Evolutionary conservation across 2,888 invertebrate genomes (phyloP).

Genomic region (Rugalucina vietnamica): DNA sequence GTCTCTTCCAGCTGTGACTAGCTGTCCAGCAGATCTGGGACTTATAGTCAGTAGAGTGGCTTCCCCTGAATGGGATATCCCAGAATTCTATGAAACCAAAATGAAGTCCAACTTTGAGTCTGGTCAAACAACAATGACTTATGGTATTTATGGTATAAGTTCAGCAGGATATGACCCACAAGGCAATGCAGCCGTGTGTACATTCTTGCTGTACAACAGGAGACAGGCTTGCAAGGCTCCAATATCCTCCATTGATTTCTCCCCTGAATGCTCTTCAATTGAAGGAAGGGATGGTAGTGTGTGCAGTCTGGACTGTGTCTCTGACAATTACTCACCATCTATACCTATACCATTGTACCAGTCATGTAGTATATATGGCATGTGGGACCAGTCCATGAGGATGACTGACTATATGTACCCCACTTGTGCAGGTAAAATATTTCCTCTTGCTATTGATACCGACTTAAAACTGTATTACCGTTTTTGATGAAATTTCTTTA

Average conservation of each 20-base stretch:
- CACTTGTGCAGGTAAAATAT: constrained; percentile 47
- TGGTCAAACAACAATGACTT: constrained; percentile 58
- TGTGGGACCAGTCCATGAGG: constrained; percentile 54
- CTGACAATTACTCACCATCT: constrained; percentile 10
- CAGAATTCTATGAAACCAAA: constrained; percentile 41
- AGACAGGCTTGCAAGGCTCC: constrained; percentile 27
- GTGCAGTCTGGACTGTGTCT: constrained; percentile 36
- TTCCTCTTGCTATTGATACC: too few species aligned
- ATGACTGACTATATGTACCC: constrained; percentile 31
- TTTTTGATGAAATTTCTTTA: too few species aligned
- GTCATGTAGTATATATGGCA: constrained; percentile 68
- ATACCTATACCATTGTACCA: constrained; percentile 58
- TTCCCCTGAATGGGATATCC: constrained; percentile 54
- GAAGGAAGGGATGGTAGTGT: not conserved
- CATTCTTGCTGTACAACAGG: constrained; percentile 94
- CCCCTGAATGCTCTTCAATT: not conserved
- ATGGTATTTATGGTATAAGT: constrained; percentile 68
- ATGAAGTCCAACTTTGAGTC: constrained; percentile 32
- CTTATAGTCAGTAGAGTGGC: constrained; percentile 46
- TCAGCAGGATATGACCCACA: constrained; percentile 96
- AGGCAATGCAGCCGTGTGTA: constrained; percentile 98
- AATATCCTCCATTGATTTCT: not conserved
- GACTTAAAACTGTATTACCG: too few species aligned
- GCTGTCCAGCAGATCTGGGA: constrained; percentile 63
- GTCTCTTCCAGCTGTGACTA: constrained; percentile 35